Percentiles rank a stretch among this genome's conserved stretches.
Evolutionary conservation across 2,113 vertebrate genomes (phyloP).

Genomic region (Monopterus albus): DNA sequence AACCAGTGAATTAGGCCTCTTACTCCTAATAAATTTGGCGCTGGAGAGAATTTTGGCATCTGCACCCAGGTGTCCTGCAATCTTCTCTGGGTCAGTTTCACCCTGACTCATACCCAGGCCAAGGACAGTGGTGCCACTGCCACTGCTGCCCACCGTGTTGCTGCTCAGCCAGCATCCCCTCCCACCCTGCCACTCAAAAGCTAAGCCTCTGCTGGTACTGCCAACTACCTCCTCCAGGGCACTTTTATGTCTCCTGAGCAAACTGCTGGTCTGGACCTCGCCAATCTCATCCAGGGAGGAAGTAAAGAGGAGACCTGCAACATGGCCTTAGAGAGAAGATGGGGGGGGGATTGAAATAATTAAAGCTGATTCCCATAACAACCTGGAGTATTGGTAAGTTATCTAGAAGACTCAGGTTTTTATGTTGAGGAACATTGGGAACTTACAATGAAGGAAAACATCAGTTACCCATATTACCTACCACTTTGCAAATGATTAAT

Average conservation of each 20-base stretch:
- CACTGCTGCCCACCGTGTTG: slow-evolving; percentile 71
- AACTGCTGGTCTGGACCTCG: slow-evolving; percentile 77
- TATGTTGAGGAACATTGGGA: too few species aligned
- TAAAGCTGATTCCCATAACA: too few species aligned
- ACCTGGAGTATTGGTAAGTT: too few species aligned
- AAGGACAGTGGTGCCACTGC: slow-evolving; percentile 64
- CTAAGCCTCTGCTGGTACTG: slow-evolving; percentile 77
- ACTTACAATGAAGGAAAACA: too few species aligned
- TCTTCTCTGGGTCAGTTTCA: slow-evolving; percentile 72
- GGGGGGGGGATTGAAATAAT: too few species aligned
- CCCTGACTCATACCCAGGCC: slow-evolving; percentile 68
- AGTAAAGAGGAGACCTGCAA: slow-evolving; percentile 86
- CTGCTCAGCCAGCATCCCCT: slow-evolving; percentile 82
- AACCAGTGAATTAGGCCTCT: slow-evolving; percentile 84
- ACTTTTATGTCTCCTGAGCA: slow-evolving; percentile 85
- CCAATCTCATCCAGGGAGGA: slow-evolving; percentile 85
- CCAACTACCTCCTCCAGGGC: slow-evolving; percentile 82
- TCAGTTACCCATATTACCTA: too few species aligned
- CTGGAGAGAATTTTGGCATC: slow-evolving; percentile 67
- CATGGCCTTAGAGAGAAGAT: slow-evolving; percentile 64
- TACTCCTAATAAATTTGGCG: slow-evolving; percentile 41
- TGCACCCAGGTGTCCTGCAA: slow-evolving; percentile 68
- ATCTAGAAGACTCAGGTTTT: too few species aligned
- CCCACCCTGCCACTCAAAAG: slow-evolving; percentile 79
- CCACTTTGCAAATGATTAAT: too few species aligned